These are phyloP conservation scores for Trachops cirrhosus DNA, from an alignment of 2,797 vertebrate species.

Conservation along the genomic window DNA sequence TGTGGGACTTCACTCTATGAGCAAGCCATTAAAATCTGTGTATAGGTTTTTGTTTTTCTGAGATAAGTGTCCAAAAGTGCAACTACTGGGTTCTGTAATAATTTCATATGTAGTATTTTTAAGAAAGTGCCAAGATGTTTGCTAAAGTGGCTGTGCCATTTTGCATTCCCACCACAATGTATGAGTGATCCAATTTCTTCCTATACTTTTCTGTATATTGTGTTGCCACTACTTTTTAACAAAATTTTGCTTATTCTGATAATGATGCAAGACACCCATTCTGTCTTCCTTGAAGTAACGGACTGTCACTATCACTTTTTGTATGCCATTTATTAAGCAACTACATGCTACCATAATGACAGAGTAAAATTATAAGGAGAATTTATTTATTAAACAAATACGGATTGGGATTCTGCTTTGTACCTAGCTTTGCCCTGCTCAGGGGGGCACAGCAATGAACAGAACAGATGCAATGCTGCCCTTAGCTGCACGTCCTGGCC, in stretches of 20 bases:
- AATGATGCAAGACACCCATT: fast-evolving
- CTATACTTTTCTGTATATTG: too few relatives aligned
- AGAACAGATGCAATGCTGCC: fast-evolving
- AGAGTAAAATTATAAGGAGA: fast-evolving
- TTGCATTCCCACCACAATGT: not conserved
- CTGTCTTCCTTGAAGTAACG: not conserved
- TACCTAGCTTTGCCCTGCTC: fast-evolving
- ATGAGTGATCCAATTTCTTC: not conserved
- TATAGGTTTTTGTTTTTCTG: not conserved
- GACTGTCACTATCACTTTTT: not conserved
- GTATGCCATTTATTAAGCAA: not conserved
- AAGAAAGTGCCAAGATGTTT: not conserved
- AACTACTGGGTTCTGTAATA: not conserved
- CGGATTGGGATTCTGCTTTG: not conserved
- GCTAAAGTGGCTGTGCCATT: not conserved
- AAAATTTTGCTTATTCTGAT: not conserved
- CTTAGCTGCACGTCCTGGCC: fast-evolving
- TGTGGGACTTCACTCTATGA: too few relatives aligned
- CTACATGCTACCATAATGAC: too few relatives aligned
- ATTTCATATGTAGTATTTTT: not conserved
- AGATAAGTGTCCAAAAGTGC: not conserved
- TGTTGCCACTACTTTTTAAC: too few relatives aligned
- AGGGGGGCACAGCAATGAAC: fast-evolving
- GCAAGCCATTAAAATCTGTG: not conserved
- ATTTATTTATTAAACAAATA: not conserved